Evolutionary conservation across 37 sponge, comb jelly and placozoan species (phyloP).

Genomic region (Petrosia ficiformis): DNA sequence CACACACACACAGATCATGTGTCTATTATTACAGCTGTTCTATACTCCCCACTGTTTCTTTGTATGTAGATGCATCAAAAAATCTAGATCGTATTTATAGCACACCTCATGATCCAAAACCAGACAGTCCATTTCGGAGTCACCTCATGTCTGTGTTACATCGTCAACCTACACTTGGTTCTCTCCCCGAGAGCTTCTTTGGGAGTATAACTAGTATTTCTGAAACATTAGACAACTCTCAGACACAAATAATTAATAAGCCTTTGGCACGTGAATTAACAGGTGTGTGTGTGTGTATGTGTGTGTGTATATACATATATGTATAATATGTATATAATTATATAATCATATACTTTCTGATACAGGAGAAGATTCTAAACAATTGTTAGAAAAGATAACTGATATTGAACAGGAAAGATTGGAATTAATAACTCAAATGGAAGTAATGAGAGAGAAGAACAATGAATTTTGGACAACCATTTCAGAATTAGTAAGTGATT

Average conservation of each 20-base stretch:
- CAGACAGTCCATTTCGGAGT: not conserved
- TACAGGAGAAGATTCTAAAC: not conserved
- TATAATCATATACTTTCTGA: too few species aligned
- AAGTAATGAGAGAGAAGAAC: constrained; percentile 1
- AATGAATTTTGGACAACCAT: not conserved
- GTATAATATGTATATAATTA: not conserved
- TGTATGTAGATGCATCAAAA: too few species aligned
- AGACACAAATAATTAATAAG: too few species aligned
- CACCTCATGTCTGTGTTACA: not conserved
- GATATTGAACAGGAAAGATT: not conserved
- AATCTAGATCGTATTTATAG: too few species aligned
- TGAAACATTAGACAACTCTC: too few species aligned
- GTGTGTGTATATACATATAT: not conserved
- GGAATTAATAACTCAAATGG: not conserved
- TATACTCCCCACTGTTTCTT: too few species aligned
- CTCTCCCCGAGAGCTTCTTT: too few species aligned
- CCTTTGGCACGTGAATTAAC: not conserved
- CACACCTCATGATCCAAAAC: too few species aligned
- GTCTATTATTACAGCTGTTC: too few species aligned
- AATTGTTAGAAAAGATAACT: constrained; percentile 5
- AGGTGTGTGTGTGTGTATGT: not conserved
- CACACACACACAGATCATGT: too few species aligned
- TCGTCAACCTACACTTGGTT: too few species aligned
- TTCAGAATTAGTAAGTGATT: not conserved
- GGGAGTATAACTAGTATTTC: too few species aligned